Conservation (phyloP, 2,888 invertebrate species). For the Rhaphigaster nebulosa region DNA sequence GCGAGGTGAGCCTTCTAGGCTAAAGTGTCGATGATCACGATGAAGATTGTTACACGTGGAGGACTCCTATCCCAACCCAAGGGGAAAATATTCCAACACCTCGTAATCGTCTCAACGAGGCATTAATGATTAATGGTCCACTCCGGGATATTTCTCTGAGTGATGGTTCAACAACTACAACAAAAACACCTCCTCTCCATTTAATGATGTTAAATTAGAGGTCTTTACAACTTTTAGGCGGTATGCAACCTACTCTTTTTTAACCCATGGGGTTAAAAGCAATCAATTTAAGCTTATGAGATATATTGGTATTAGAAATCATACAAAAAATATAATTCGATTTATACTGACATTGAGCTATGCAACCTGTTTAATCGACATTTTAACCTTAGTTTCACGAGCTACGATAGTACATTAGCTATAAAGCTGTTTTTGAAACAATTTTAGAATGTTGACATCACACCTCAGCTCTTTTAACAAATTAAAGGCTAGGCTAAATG, state of each 20-base stretch:
- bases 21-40: not conserved
- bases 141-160: not conserved
- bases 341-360: not conserved
- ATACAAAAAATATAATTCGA: not conserved
- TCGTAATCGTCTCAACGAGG: not conserved
- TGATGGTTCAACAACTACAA: not conserved
- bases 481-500: no score
- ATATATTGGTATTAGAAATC: not conserved
- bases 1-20: not conserved
- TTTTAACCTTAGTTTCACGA: no score
- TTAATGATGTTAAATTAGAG: not conserved
- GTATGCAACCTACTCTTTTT: not conserved
- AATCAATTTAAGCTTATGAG: not conserved
- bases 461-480: no score
- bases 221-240: not conserved
- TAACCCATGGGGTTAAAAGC: not conserved
- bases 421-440: no score
- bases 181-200: not conserved
- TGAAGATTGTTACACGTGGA: conserved; percentile 14
- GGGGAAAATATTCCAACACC: not conserved
- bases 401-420: no score
- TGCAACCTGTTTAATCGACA: not conserved
- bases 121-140: conserved; percentile 10
- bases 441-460: not conserved
- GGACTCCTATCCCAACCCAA: not conserved